Base-by-base conservation (phyloP, 2,797 vertebrate genomes). In the Bovichtus diacanthus region DNA sequence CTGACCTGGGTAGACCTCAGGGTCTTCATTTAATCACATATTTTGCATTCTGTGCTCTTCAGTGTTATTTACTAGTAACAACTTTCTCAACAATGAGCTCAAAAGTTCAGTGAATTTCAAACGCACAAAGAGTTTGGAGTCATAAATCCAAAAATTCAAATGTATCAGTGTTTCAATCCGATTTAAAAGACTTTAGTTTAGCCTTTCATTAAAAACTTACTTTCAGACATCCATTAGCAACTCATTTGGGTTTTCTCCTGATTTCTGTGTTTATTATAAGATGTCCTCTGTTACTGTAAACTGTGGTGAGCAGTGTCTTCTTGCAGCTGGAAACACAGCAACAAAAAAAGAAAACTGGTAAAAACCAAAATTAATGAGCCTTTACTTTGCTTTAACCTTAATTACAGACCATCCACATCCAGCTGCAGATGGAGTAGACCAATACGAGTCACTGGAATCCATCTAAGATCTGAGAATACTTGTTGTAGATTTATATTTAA, bases 281-380 rank as follows among this genome's bases (percentile, higher is more conserved):
- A 64, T 9, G 23, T 39, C 23, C 12, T 62, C 43, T 25, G 13
- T 56, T 29, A 4, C 74, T 19, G 59, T 56, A 25, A 51, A 11
- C 54, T 27, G 59, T 25, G 56, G 49, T 51, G 12, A 15, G 21
- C 25, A 2, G 36, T 15, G 56, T 63, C 70, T 18, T 27, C n/a
- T 34, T 73, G 50, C 70, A 49, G 70, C 64, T 74, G 77, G 43
- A 79, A 73, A 34, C 54, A n/a, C 54, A 59, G 23, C 19, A n/a
- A 54, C 61, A 36, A 31, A 66, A 46, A 60, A 16, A 18, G 6
- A 65, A 70, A 38, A 36, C 34, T 61, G 21, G 18, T 61, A 16
- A 55, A 68, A 63, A 56, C 2, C 38, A 1, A 18, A 23, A 59
- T 60, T 7, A 44, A 60, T 10, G 63, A 61, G 47, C 15, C 51